Percentiles rank a stretch among this genome's conserved stretches.
Evolutionary conservation across 2,888 invertebrate genomes (phyloP).

Genomic region (Pyrocoelia pectoralis): DNA sequence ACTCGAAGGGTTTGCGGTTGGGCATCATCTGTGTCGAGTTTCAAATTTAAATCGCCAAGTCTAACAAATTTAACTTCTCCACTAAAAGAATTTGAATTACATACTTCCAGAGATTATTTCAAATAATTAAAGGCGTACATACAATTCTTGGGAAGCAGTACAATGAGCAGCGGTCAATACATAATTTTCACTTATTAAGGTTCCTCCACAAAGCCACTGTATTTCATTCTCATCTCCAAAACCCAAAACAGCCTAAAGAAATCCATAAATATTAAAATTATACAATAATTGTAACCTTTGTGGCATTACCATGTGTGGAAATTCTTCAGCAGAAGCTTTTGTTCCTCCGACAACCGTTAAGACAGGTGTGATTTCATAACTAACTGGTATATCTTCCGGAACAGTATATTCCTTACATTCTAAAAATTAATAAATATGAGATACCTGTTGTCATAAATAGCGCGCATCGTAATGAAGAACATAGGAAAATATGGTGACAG

Average conservation of each 20-base stretch:
- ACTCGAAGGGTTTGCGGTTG: conserved; percentile 39
- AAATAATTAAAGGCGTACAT: conserved; percentile 33
- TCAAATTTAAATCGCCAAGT: conserved; percentile 57
- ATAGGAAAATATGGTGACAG: too few relatives aligned
- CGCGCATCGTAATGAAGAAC: neutral
- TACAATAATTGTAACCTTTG: too few relatives aligned
- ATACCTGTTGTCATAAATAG: neutral
- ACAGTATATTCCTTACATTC: conserved; percentile 22
- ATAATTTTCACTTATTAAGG: conserved; percentile 68
- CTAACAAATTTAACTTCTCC: conserved; percentile 53
- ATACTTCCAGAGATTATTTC: neutral
- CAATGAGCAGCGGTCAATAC: conserved; percentile 78
- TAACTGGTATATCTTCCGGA: neutral
- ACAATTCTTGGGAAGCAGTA: conserved; percentile 45
- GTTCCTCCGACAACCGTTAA: conserved; percentile 45
- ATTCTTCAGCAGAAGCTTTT: conserved; percentile 47
- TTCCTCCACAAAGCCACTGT: conserved; percentile 70
- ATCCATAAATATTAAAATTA: too few relatives aligned
- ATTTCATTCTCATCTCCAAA: conserved; percentile 51
- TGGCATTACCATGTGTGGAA: conserved; percentile 58
- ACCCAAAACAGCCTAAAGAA: conserved; percentile 53
- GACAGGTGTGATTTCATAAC: neutral
- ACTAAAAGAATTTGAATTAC: conserved; percentile 45
- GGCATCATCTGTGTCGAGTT: conserved; percentile 25
- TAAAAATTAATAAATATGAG: conserved; percentile 11